Percentiles rank a stretch among this genome's conserved stretches.
phyloP scores from a whole-genome alignment of 1,140 invertebrate genomes.

The Lucilia cuprina region DNA sequence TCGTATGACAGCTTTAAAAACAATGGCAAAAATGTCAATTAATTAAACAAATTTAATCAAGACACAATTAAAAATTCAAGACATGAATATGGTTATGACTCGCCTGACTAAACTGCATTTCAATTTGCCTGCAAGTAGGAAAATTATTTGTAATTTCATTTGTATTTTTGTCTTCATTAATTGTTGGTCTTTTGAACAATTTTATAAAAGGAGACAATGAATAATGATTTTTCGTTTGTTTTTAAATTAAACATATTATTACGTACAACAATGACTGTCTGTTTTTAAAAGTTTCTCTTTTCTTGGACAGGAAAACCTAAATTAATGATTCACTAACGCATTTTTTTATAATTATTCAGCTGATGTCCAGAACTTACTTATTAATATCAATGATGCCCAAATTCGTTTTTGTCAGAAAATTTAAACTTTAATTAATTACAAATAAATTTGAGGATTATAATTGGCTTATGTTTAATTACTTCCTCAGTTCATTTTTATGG shows the following conservation, averaged over 20 bases:
- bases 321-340: background rate
- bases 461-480: too few species aligned
- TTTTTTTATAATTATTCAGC: background rate
- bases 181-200: background rate
- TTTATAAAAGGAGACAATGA: background rate
- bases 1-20: background rate
- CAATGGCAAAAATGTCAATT: background rate
- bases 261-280: too few species aligned
- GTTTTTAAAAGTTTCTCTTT: background rate
- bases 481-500: too few species aligned
- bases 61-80: background rate
- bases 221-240: background rate
- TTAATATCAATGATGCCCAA: too few species aligned
- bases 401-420: too few species aligned
- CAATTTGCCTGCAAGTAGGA: background rate
- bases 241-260: too few species aligned
- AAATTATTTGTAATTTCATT: background rate
- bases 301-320: background rate
- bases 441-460: too few species aligned
- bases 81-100: background rate
- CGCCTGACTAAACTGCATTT: background rate
- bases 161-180: background rate
- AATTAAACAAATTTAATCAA: background rate
- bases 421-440: too few species aligned
- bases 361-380: background rate